Base-by-base conservation (phyloP, 2,888 invertebrate genomes). In the Folsomia manolachei region DNA sequence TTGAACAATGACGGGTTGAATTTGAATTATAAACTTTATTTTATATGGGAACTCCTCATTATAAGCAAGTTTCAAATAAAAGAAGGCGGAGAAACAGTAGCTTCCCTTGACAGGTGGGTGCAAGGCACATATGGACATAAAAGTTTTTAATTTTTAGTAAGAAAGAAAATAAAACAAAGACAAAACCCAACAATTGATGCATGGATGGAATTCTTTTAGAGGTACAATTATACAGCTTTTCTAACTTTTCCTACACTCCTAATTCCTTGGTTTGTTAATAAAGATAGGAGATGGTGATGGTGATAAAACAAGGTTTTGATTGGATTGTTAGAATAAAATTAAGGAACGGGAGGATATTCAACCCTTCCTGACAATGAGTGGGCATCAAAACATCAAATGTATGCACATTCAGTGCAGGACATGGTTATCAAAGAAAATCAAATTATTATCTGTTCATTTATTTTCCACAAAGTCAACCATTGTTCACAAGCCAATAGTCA, bases 291-390 rank as follows among this genome's bases (percentile, higher is more conserved):
- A 51, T 14, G 51, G 14, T 14, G n/a, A n/a, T 19, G 4, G 23
- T 11, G 60, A 60, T 60, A 21, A 19, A 21, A 60, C 60, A 19
- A 60, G n/a, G 60, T n/a, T 14, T 51, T 14, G 14, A 60, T 60
- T 11, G n/a, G 23, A 21, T 21, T 60, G 60, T 19, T n/a, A n/a
- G n/a, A 60, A 60, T n/a, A 60, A 60, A 60, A 60, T n/a, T 64
- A 64, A 64, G 25, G 24, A 27, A 64, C 9, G 27, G 64, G 66
- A 68, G 68, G 68, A 68, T 68, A 68, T 68, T 68, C 68, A 68
- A 68, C 68, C 52, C 66, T 51, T 66, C n/a, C 27, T 52, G 21
- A 66, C 66, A 66, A 66, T 66, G 39, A 51, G 21, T 39, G 39
- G 39, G 39, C 39, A 39, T 39, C 39, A 39, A 39, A 39, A 39